Base-by-base conservation (phyloP, 2,888 invertebrate species). In the Willowsia nigromaculata region DNA sequence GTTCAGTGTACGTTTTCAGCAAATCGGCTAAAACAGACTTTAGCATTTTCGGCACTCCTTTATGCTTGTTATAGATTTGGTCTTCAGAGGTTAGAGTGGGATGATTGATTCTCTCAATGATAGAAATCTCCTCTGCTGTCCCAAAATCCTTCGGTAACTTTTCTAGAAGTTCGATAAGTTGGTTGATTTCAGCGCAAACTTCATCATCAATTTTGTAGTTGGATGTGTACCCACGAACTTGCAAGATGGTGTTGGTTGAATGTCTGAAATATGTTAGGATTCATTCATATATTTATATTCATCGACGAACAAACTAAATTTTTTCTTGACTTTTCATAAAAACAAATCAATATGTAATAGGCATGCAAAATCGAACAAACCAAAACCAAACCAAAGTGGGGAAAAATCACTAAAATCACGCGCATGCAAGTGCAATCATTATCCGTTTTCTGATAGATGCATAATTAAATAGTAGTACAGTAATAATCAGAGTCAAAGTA, bases 1-100 rank as follows among this genome's bases (percentile, higher is more conserved):
- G 71, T 37, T 90, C 90, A 1, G 68, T 33, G 30, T 90, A 90
- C 0, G 87, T 76, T 47, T 81, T 78, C n/a, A 84, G 25, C 37
- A 90, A 22, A 62, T 90, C 90, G 15, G 18, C 80, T 3, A 90
- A 15, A 37, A 68, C 56, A 3, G 68, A 56, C 22, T 81, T 80
- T 9, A 87, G 18, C 0, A 25, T 40, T 27, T 81, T 50, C 9
- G 71, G 78, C 4, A 84, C 33, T 13, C 68, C 53, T 43, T 82
- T 90, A 9, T 85, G 25, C 33, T 78, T 85, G 37, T 82, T 76
- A 25, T 43, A 90, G 13, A 90, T 53, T 11, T 88, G 85, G 0
- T 65, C 76, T 13, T 87, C 80, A 0, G 43, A 43, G 5, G 53
- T 59, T 18, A 90, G 33, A 0, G 83, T 22, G 0, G 85, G 83